These are phyloP conservation scores for Sitta carolinensis DNA, from an alignment of 2,797 vertebrate species.

Conservation along the genomic window DNA sequence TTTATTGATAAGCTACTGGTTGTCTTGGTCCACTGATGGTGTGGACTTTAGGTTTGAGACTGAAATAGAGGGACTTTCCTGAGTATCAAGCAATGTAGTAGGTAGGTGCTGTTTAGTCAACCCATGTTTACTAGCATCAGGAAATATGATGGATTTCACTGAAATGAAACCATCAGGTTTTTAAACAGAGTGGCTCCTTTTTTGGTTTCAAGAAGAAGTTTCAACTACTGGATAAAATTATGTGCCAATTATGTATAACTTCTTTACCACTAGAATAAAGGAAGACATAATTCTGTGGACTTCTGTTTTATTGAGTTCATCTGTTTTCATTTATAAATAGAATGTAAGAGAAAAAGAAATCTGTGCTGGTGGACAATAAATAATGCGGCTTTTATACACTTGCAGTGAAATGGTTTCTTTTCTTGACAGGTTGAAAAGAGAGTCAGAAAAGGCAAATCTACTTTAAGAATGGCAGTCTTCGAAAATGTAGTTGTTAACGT, in stretches of 20 bases:
- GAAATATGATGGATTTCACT: slow-evolving; percentile 51
- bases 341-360: slow-evolving; percentile 49
- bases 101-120: not conserved
- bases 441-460: not conserved
- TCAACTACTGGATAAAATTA: slow-evolving; percentile 71
- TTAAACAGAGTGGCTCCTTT: slow-evolving; percentile 70
- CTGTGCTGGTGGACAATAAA: slow-evolving; percentile 53
- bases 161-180: slow-evolving; percentile 61
- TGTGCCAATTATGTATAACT: slow-evolving; percentile 75
- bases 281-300: slow-evolving; percentile 70
- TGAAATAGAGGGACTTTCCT: not conserved
- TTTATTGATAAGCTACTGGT: not conserved
- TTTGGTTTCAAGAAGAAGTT: slow-evolving; percentile 49
- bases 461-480: not conserved
- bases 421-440: slow-evolving; percentile 10
- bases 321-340: slow-evolving; percentile 77
- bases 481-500: not conserved
- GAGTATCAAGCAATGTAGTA: not conserved
- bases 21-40: not conserved
- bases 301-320: slow-evolving; percentile 73
- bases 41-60: not conserved
- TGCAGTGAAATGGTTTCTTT: slow-evolving; percentile 16
- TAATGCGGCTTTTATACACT: slow-evolving; percentile 48
- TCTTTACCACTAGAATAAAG: slow-evolving; percentile 72
- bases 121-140: not conserved